A percentile compares a stretch with the other conserved stretches of the same genome.
phyloP scores from a whole-genome alignment of 2,797 vertebrate species.

The Leucoraja ocellata region DNA sequence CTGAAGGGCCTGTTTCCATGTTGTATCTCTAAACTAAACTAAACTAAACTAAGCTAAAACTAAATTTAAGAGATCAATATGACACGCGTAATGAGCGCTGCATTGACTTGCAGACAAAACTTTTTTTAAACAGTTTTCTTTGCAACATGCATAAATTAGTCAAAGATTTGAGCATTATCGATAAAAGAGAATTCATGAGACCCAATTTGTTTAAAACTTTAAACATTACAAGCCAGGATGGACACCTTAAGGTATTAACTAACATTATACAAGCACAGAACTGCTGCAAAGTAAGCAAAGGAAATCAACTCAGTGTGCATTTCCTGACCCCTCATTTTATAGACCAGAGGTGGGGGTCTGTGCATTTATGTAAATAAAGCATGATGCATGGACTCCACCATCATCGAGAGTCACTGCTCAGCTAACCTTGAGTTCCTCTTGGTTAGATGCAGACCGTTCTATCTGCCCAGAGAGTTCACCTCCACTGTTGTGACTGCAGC shows the following conservation, averaged over 20 bases:
- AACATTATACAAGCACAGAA: constrained; percentile 3
- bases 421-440: too few relatives aligned
- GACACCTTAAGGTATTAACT: neutral
- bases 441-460: too few relatives aligned
- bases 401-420: too few relatives aligned
- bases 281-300: neutral
- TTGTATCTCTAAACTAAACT: too few relatives aligned
- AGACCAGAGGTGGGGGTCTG: neutral
- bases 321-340: constrained; percentile 8
- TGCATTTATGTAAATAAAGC: too few relatives aligned
- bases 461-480: too few relatives aligned
- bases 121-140: neutral
- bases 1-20: too few relatives aligned
- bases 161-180: neutral
- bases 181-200: neutral
- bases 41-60: too few relatives aligned
- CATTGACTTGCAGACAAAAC: neutral
- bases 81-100: neutral
- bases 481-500: too few relatives aligned
- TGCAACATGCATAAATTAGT: neutral
- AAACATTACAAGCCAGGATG: neutral
- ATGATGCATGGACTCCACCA: too few relatives aligned
- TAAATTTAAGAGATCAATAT: neutral
- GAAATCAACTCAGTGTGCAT: neutral
- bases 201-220: neutral